These are phyloP conservation scores for Pluvialis apricaria DNA, from an alignment of 2,113 vertebrate species.

Conservation along the genomic window DNA sequence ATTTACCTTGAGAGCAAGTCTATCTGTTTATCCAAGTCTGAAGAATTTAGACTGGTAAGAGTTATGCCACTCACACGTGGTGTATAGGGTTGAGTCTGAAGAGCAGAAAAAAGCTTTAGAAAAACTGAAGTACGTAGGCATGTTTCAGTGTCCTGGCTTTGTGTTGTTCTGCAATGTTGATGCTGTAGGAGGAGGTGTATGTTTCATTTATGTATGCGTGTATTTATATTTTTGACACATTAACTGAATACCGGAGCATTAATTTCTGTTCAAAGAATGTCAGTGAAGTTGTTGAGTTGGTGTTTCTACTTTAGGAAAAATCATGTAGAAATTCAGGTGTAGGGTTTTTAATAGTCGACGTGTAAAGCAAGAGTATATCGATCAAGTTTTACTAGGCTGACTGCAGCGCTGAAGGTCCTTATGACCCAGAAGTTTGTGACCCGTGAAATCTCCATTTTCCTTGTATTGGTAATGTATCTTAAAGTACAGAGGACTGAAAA, in stretches of 20 bases:
- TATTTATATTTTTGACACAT: not conserved
- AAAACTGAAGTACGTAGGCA: not conserved
- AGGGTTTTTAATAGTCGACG: slow-evolving; percentile 8
- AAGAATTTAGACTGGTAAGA: not conserved
- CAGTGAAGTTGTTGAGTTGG: not conserved
- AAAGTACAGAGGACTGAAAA: slow-evolving; percentile 18
- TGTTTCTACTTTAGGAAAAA: slow-evolving; percentile 19
- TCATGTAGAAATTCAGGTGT: not conserved
- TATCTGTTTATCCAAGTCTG: not conserved
- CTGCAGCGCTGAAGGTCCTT: slow-evolving; percentile 51
- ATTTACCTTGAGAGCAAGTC: not conserved
- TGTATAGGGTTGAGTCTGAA: not conserved
- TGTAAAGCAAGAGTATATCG: not conserved
- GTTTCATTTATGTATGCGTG: not conserved
- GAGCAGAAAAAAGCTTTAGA: not conserved
- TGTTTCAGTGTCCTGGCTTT: not conserved
- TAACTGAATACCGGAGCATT: not conserved
- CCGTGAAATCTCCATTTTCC: slow-evolving; percentile 66
- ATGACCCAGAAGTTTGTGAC: slow-evolving; percentile 62
- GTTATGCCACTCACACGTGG: not conserved
- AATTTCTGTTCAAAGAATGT: not conserved
- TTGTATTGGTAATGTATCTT: slow-evolving; percentile 45
- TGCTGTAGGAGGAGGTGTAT: not conserved
- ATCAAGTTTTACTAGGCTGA: slow-evolving; percentile 38
- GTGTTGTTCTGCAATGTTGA: accelerated